Base-by-base conservation (phyloP, 2,113 vertebrate genomes). In the Polyodon spathula region DNA sequence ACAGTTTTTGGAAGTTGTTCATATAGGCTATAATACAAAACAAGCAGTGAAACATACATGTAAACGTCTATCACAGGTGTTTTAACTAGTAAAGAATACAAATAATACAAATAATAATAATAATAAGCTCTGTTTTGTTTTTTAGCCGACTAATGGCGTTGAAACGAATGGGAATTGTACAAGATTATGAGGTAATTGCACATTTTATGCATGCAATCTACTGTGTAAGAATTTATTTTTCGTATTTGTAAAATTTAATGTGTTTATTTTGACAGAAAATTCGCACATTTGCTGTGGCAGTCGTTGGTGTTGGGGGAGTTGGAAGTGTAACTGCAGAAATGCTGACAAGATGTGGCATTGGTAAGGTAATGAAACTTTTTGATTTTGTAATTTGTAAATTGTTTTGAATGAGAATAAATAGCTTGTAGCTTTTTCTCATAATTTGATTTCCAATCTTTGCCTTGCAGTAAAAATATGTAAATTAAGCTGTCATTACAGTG, bases 241-340 rank as follows among this genome's bases (percentile, higher is more conserved):
- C n/a, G 12, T 4, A 0, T 16, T 2, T 59, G 14, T 65, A 12
- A 2, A 65, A 14, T 15, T 53, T 14, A 2, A 53, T 40, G n/a
- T 37, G 11, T 61, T 74, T 54, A 15, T 59, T 72, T 52, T 68
- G 17, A n/a, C 81, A 99, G 96, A 95, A 89, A 93, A 97, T 99
- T 66, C 89, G 95, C 40, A 88, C 84, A 5, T 97, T 89, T 64
- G 73, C 93, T 0, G 88, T 99, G 1, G 94, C 93, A 4, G 82
- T 98, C 43, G 91, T 98, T 56, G 96, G 96, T 65, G 93, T 99
- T 41, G 96, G 96, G 4, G 96, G 96, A 4, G 90, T 99, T 64
- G 95, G 96, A 63, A 99, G 96, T 8, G 95, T 99, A 62, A 98
- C 96, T 50, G 95, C 96, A 63, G 96, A 99, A 86, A 99, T 99